Evolutionary conservation across 2,888 invertebrate genomes (phyloP).

Genomic region (Drosophila basisetae): DNA sequence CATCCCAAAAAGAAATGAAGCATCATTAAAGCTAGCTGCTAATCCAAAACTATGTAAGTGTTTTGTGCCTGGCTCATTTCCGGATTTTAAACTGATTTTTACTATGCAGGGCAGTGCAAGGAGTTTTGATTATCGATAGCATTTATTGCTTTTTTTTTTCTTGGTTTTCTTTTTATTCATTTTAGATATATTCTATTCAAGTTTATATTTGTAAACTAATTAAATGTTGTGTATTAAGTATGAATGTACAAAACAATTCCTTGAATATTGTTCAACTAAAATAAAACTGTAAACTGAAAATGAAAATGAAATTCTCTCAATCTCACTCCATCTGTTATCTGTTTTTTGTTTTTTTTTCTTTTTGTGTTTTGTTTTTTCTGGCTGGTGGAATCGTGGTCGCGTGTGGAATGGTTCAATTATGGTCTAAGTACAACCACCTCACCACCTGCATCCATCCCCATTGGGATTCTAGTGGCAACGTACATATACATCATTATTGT

Average conservation of each 20-base stretch:
- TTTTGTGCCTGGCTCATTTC: slow-evolving; percentile 40
- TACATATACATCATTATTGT: slow-evolving; percentile 11
- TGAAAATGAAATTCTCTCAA: slow-evolving; percentile 10
- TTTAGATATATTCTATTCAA: slow-evolving; percentile 41
- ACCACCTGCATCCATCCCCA: neutral
- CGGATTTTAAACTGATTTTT: slow-evolving; percentile 26
- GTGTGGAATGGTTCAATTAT: slow-evolving; percentile 25
- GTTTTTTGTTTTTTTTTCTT: neutral
- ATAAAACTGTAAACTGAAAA: slow-evolving; percentile 42
- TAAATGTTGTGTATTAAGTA: slow-evolving; percentile 77
- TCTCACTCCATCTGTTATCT: neutral
- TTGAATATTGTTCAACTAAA: slow-evolving; percentile 59
- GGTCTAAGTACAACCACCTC: slow-evolving; percentile 2
- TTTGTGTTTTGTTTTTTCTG: neutral
- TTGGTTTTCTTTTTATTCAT: slow-evolving; percentile 6
- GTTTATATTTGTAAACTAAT: slow-evolving; percentile 42
- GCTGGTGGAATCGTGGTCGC: neutral
- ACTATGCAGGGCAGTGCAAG: slow-evolving; percentile 4
- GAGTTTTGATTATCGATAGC: slow-evolving; percentile 31
- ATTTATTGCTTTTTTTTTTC: slow-evolving; percentile 33
- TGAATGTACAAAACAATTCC: slow-evolving; percentile 56
- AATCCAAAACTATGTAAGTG: slow-evolving; percentile 18
- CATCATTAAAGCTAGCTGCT: neutral
- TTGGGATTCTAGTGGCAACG: neutral
- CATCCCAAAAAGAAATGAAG: slow-evolving; percentile 15